Evolutionary conservation across 2,888 invertebrate genomes (phyloP).

Genomic region (Perizoma flavofasciatum): DNA sequence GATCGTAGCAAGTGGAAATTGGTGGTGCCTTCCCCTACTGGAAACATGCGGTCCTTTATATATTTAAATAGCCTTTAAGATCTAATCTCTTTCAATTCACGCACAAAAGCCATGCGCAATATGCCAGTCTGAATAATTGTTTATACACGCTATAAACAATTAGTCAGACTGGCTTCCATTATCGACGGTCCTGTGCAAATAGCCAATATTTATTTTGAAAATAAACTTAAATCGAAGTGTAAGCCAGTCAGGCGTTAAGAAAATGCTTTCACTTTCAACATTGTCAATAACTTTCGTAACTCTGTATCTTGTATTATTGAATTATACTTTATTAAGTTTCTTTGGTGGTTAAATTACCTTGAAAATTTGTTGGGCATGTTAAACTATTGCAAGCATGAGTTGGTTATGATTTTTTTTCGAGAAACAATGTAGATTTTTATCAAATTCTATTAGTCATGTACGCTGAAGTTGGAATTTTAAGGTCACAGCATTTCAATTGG

Average conservation of each 20-base stretch:
- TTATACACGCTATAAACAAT: conserved; percentile 39
- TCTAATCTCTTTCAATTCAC: conserved; percentile 31
- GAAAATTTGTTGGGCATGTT: conserved; percentile 25
- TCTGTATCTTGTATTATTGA: conserved; percentile 23
- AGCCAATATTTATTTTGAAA: conserved; percentile 60
- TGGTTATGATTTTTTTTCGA: conserved; percentile 29
- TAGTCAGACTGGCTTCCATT: conserved; percentile 50
- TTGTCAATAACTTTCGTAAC: conserved; percentile 49
- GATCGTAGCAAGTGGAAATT: no score
- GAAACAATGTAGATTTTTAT: conserved; percentile 30
- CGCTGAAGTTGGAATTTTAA: conserved; percentile 21
- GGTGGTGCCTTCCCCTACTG: no score
- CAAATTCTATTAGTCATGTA: conserved; percentile 34
- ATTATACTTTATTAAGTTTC: conserved; percentile 32
- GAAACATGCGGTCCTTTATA: not conserved
- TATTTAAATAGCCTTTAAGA: conserved; percentile 6
- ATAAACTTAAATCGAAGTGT: conserved; percentile 50
- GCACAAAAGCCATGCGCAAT: conserved; percentile 28
- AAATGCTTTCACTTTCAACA: conserved; percentile 65
- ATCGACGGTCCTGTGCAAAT: conserved; percentile 44
- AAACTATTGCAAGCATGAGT: conserved; percentile 29
- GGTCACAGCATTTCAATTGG: conserved; percentile 17
- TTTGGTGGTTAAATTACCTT: conserved; percentile 28
- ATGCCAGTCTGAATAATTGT: no score
- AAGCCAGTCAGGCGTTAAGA: conserved; percentile 52